Evolutionary conservation across 2,797 vertebrate genomes (phyloP).

Genomic region (Neoniphon sammara): DNA sequence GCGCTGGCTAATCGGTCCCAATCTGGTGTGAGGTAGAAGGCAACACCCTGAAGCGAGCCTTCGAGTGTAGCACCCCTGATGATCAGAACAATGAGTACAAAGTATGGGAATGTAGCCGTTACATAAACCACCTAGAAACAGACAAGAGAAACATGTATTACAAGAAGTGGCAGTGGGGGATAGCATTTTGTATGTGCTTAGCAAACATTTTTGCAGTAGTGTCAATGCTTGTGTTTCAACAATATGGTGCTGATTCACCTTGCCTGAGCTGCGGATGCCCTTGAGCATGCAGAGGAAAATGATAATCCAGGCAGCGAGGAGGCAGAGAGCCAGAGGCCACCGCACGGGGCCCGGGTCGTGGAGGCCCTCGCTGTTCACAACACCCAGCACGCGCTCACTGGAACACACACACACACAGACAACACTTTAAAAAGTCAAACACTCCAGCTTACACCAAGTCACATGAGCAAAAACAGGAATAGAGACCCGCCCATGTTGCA

Average conservation of each 20-base stretch:
- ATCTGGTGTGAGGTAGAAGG: constrained; percentile 87
- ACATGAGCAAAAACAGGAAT: neutral
- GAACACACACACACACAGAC: constrained; percentile 42
- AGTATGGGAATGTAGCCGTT: constrained; percentile 87
- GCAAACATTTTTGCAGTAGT: neutral
- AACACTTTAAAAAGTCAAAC: constrained; percentile 7
- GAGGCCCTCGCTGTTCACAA: constrained; percentile 83
- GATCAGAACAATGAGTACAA: constrained; percentile 85
- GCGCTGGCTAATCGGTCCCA: constrained; percentile 83
- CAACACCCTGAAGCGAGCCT: constrained; percentile 85
- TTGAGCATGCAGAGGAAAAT: constrained; percentile 88
- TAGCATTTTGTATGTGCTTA: neutral
- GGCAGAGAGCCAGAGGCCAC: constrained; percentile 85
- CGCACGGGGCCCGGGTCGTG: constrained; percentile 85
- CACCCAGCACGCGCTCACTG: constrained; percentile 84
- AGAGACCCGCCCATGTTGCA: neutral
- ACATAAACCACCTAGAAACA: constrained; percentile 86
- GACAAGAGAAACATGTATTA: constrained; percentile 23
- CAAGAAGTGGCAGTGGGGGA: neutral
- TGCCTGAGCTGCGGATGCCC: constrained; percentile 88
- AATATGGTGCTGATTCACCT: constrained; percentile 75
- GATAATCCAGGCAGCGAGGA: constrained; percentile 86
- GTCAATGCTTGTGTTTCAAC: neutral
- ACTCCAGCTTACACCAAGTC: neutral
- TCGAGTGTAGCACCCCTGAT: constrained; percentile 87